Evolutionary conservation across 1,140 invertebrate genomes (phyloP).

Genomic region (Neodiprion fabricii): DNA sequence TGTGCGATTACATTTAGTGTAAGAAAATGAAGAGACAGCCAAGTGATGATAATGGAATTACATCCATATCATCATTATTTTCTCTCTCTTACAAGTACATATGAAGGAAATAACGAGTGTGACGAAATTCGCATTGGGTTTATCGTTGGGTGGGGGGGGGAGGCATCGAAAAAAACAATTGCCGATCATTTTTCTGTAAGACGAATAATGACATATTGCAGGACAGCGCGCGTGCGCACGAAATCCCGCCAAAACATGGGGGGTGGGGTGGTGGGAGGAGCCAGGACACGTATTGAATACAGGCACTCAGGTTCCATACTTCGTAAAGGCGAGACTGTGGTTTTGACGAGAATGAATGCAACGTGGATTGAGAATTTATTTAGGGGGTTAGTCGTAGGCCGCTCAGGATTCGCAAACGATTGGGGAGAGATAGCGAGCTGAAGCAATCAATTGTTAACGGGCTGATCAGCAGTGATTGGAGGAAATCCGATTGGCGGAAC

Average conservation of each 20-base stretch:
- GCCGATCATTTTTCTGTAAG: background rate
- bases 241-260: slow-evolving; percentile 55
- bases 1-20: background rate
- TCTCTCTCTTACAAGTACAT: background rate
- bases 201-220: slow-evolving; percentile 33
- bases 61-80: no score
- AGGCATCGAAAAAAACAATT: background rate
- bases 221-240: slow-evolving; percentile 46
- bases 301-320: background rate
- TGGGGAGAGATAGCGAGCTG: no score
- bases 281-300: slow-evolving; percentile 1
- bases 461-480: no score
- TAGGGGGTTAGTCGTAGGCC: no score
- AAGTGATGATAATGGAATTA: no score
- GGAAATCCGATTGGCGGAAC: no score
- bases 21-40: no score
- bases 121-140: background rate
- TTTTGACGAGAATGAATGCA: no score
- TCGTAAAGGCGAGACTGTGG: background rate
- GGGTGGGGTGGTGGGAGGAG: background rate
- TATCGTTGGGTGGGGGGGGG: background rate
- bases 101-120: background rate
- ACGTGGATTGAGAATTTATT: no score
- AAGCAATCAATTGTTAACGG: no score
- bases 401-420: no score